Evolutionary conservation across 2,888 invertebrate species (phyloP).

Genomic region (Hemaris fuciformis): DNA sequence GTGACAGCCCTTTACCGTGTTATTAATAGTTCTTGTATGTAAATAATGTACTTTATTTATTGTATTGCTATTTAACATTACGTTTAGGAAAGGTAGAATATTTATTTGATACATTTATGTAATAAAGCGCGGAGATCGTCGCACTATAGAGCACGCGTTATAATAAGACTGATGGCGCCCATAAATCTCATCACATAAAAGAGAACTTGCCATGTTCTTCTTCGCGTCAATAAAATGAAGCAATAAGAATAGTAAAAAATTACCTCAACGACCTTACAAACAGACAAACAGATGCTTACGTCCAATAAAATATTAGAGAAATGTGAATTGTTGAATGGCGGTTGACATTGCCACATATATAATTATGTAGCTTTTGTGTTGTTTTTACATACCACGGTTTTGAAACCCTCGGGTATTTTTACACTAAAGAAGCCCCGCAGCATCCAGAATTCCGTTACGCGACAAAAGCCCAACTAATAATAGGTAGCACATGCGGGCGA

Average conservation of each 20-base stretch:
- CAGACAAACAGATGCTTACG: slow-evolving; percentile 10
- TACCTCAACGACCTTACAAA: slow-evolving; percentile 7
- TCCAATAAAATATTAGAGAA: slow-evolving; percentile 1
- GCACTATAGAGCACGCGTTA: background rate
- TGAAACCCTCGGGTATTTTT: background rate
- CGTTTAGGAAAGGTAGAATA: background rate
- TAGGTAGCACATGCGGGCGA: slow-evolving; percentile 44
- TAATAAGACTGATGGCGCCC: background rate
- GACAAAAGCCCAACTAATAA: slow-evolving; percentile 39
- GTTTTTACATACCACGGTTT: background rate
- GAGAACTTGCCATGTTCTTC: background rate
- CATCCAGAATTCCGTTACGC: slow-evolving; percentile 34
- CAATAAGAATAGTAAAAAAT: slow-evolving; percentile 6
- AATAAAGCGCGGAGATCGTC: background rate
- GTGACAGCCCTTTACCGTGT: slow-evolving; percentile 6
- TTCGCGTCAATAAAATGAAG: background rate
- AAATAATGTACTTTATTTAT: slow-evolving; percentile 4
- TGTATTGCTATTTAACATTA: background rate
- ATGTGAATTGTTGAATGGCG: background rate
- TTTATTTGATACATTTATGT: background rate
- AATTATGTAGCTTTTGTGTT: background rate
- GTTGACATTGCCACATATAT: background rate
- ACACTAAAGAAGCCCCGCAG: slow-evolving; percentile 36
- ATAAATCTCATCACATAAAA: background rate
- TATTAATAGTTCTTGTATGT: background rate